Conservation (phyloP, 2,797 vertebrate genomes). For the Sebastolobus alascanus region DNA sequence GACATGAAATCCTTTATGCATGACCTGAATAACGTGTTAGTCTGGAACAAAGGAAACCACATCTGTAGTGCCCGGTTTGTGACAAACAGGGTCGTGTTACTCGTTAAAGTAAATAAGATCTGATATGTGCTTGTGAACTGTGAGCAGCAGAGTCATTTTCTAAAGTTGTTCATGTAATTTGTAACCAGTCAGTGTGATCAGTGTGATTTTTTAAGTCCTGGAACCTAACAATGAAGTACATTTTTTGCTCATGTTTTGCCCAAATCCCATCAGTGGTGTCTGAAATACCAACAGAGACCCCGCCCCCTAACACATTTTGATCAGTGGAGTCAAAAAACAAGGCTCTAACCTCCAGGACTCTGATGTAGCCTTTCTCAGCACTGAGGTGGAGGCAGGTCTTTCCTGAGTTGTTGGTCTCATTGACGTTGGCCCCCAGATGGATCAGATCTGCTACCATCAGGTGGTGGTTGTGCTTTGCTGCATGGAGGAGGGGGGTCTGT, state of each 20-base stretch:
- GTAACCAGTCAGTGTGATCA: too few species aligned
- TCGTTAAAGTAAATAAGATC: not conserved
- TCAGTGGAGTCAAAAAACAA: not conserved
- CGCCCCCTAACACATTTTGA: not conserved
- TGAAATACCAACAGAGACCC: not conserved
- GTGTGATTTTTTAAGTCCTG: not conserved
- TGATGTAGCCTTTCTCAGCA: slow-evolving; percentile 87
- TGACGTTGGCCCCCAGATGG: slow-evolving; percentile 84
- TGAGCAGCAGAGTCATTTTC: not conserved
- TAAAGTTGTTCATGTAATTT: not conserved
- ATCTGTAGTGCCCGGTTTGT: not conserved
- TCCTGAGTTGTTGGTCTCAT: slow-evolving; percentile 80
- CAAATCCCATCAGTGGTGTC: not conserved
- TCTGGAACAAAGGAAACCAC: not conserved
- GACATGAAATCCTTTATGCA: not conserved
- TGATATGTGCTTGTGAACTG: not conserved
- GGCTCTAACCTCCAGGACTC: slow-evolving; percentile 85
- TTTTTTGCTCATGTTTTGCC: not conserved
- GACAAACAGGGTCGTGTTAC: not conserved
- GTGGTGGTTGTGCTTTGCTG: slow-evolving; percentile 90
- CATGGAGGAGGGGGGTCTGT: slow-evolving; percentile 89
- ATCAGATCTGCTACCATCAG: slow-evolving; percentile 89
- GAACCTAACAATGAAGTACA: not conserved
- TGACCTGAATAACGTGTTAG: slow-evolving; percentile 2
- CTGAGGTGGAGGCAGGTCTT: slow-evolving; percentile 90